Evolutionary conservation across 2,888 invertebrate species (phyloP), one percentile per base, ranked within the genome.

Genomic region (Odontocerum albicorne): DNA sequence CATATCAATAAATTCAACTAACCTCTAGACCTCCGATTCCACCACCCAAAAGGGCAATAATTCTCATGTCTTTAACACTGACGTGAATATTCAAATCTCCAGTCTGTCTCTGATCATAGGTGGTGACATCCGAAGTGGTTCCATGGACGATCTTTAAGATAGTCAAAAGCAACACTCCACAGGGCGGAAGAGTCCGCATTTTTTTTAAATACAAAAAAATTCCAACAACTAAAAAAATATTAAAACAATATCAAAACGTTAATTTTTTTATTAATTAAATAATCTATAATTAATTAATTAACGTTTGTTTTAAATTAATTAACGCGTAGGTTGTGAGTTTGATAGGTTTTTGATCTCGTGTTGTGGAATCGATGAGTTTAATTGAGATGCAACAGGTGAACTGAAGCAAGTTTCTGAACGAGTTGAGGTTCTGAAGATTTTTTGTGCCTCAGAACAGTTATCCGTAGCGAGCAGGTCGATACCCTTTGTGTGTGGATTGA

Each of bases 61-160:
- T 81, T 65, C 87, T 83, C 60, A 91, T 77, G 71, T 90, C 87
- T 72, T 90, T 90, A 61, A 91, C 73, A 70, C 87, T 87, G 60
- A 92, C 77, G 67, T 88, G 88, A 62, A 92, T 84, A 70, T 92
- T 92, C 63, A 87, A 79, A 63, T 88, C 85, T 15, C 91, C 91
- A 2, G 81, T 83, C 73, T 92, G 91, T 38, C 86, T 81, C 70
- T 91, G 90, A 70, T 91, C 89, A 70, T 74, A 80, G 51, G 66
- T 69, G 38, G 66, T 65, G 2, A 32, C 21, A 40, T 35, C 22
- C 8, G 12, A 6, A 3, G 49, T 15, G 12, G 19, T 12, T 12
- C 46, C 35, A 35, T 36, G 17, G 36, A 22, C 35, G 16, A 17
- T n/a, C n/a, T n/a, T n/a, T n/a, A n/a, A n/a, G n/a, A n/a, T n/a